phyloP scores from a whole-genome alignment of 2,888 invertebrate species.

The Melanotus villosus region DNA sequence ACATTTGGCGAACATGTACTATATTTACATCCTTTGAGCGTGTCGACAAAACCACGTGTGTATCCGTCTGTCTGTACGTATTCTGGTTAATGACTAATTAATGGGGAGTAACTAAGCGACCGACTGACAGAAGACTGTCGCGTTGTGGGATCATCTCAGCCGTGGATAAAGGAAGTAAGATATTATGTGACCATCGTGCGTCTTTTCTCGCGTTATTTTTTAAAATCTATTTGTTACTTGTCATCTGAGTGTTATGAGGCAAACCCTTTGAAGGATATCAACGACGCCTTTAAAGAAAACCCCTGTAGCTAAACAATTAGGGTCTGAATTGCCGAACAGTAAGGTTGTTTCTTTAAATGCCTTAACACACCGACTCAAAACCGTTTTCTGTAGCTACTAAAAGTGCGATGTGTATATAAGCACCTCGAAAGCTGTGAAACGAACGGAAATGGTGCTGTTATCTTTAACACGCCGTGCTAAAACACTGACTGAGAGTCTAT shows the following conservation, averaged over 20 bases:
- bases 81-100: conserved; percentile 55
- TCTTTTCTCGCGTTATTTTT: not conserved
- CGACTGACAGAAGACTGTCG: conserved; percentile 50
- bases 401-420: conserved; percentile 40
- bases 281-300: not conserved
- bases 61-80: conserved; percentile 49
- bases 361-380: not conserved
- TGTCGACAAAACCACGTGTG: conserved; percentile 49
- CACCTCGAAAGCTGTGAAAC: conserved; percentile 57
- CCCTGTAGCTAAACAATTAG: conserved; percentile 30
- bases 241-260: not conserved
- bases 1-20: conserved; percentile 31
- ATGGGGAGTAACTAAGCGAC: conserved; percentile 52
- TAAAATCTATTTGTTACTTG: not conserved
- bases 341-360: conserved; percentile 2
- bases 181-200: conserved; percentile 56
- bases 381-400: conserved; percentile 14
- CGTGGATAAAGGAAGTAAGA: conserved; percentile 60
- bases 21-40: conserved; percentile 41
- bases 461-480: conserved; percentile 65
- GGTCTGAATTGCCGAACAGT: conserved; percentile 22
- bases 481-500: conserved; percentile 67
- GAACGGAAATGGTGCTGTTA: conserved; percentile 67
- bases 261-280: not conserved
- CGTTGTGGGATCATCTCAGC: conserved; percentile 36